A percentile compares a stretch with the other conserved stretches of the same genome.
These are phyloP conservation scores for Theocolax elegans DNA, from an alignment of 1,140 invertebrate genomes.

Conservation along the genomic window DNA sequence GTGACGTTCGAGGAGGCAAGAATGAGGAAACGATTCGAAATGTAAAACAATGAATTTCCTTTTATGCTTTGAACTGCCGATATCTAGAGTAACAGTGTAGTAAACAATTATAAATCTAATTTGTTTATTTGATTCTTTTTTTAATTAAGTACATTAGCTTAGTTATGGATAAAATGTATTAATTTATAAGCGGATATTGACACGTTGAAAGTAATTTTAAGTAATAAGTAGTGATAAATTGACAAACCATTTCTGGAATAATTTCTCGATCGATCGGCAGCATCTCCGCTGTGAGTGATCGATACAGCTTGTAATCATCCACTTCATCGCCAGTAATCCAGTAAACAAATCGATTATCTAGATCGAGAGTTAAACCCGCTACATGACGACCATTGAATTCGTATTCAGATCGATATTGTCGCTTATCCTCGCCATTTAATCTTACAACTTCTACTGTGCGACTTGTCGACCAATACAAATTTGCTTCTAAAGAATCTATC, in stretches of 20 bases:
- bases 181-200: too few relatives aligned
- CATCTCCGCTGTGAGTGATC: constrained; percentile 73
- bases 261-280: constrained; percentile 61
- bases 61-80: constrained; percentile 48
- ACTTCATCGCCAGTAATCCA: constrained; percentile 83
- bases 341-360: constrained; percentile 78
- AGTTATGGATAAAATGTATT: too few relatives aligned
- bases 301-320: constrained; percentile 76
- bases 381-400: constrained; percentile 85
- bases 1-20: background rate
- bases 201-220: too few relatives aligned
- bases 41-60: constrained; percentile 18
- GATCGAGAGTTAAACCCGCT: constrained; percentile 84
- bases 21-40: constrained; percentile 19
- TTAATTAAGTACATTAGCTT: too few relatives aligned
- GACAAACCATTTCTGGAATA: constrained; percentile 57
- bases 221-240: background rate
- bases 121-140: too few relatives aligned
- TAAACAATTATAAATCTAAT: too few relatives aligned
- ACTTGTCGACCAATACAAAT: constrained; percentile 89
- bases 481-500: constrained; percentile 83
- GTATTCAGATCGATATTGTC: constrained; percentile 78
- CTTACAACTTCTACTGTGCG: constrained; percentile 82
- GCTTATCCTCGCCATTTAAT: constrained; percentile 81
- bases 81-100: constrained; percentile 47